phyloP scores from a whole-genome alignment of 35 echinoderm and acorn worm genomes.

The Stichopus chloronotus region DNA sequence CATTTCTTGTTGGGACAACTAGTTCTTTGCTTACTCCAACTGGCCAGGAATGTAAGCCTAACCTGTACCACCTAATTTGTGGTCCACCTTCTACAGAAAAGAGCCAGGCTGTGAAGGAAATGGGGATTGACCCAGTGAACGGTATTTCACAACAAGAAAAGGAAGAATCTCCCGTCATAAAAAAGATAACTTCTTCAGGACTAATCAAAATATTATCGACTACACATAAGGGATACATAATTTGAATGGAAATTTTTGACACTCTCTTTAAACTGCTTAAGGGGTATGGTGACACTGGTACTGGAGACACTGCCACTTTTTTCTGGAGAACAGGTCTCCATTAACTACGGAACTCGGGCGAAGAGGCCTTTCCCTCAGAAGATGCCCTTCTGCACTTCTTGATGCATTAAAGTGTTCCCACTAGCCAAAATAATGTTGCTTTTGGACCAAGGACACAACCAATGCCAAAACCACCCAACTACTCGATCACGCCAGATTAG shows the following conservation, averaged over 20 bases:
- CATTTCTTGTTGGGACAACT: neutral
- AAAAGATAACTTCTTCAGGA: neutral
- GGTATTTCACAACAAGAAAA: neutral
- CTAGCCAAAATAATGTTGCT: neutral
- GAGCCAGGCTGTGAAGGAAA: slow-evolving; percentile 14
- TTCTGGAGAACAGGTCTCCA: neutral
- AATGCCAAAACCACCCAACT: too few species aligned
- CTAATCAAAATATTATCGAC: neutral
- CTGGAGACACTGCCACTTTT: neutral
- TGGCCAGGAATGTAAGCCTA: neutral
- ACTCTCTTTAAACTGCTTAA: neutral
- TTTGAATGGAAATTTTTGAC: neutral
- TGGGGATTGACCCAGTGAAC: neutral
- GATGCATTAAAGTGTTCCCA: neutral
- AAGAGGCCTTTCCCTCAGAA: neutral
- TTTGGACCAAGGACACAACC: neutral
- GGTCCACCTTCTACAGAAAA: neutral
- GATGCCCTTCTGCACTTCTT: neutral
- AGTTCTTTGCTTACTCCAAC: neutral
- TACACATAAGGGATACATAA: neutral
- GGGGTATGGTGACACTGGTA: neutral
- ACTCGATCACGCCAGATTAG: too few species aligned
- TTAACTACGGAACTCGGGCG: neutral
- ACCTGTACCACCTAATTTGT: slow-evolving; percentile 41
- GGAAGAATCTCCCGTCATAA: neutral